phyloP scores from a whole-genome alignment of 2,113 vertebrate genomes.

The Turnix velox region DNA sequence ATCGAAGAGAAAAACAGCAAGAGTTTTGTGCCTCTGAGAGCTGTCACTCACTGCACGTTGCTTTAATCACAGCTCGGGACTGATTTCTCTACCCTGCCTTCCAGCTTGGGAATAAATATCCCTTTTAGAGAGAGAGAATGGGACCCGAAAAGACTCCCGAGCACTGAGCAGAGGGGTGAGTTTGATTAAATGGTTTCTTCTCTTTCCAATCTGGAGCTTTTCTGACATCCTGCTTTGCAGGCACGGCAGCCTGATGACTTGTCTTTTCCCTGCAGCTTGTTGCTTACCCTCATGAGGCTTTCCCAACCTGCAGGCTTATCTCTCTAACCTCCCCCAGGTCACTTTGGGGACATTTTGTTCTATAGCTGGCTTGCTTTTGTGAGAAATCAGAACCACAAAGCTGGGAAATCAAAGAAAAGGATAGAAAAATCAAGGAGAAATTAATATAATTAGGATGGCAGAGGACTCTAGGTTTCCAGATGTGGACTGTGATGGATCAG shows the following conservation, averaged over 20 bases:
- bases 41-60: constrained; percentile 46
- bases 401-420: not conserved
- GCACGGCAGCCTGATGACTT: constrained; percentile 43
- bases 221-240: constrained; percentile 43
- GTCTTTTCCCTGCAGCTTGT: constrained; percentile 46
- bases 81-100: constrained; percentile 3
- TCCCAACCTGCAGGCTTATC: not conserved
- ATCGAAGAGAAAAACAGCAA: not conserved
- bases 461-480: constrained; percentile 76
- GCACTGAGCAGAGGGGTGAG: constrained; percentile 66
- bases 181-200: constrained; percentile 39
- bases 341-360: not conserved
- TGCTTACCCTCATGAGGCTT: constrained; percentile 50
- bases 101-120: constrained; percentile 6
- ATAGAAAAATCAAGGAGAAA: not conserved
- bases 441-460: constrained; percentile 71
- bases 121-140: constrained; percentile 17
- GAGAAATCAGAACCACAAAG: constrained; percentile 3
- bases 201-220: constrained; percentile 53
- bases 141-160: constrained; percentile 39
- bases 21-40: not conserved
- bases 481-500: constrained; percentile 69
- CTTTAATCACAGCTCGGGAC: constrained; percentile 23
- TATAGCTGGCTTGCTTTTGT: not conserved
- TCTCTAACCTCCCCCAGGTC: constrained; percentile 35